Conservation (phyloP, 2,113 vertebrate genomes). For the Apistogramma diplotaenia region DNA sequence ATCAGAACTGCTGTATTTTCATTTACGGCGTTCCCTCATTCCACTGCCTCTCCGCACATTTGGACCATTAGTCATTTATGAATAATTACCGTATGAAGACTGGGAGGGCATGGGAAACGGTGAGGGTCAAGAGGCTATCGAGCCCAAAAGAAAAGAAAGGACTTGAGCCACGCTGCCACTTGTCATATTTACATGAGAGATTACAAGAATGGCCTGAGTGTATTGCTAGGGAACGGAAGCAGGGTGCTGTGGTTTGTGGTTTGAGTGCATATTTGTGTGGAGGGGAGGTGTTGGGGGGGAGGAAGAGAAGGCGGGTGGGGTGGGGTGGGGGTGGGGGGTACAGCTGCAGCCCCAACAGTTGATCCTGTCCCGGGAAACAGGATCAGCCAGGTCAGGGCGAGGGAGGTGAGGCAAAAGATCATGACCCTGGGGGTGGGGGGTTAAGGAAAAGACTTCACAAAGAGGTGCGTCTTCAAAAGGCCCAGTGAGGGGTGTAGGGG, state of each 20-base stretch:
- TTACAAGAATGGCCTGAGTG: conserved; percentile 39
- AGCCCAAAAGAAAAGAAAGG: conserved; percentile 30
- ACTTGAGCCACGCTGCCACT: conserved; percentile 36
- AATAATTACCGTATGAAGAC: conserved; percentile 25
- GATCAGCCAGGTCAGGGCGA: conserved; percentile 68
- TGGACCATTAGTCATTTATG: conserved; percentile 33
- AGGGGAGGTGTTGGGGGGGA: background rate
- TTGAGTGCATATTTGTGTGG: background rate
- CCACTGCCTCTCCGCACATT: conserved; percentile 1
- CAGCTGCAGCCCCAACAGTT: conserved; percentile 74
- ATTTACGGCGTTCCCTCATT: background rate
- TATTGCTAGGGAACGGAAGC: background rate
- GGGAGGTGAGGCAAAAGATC: conserved; percentile 51
- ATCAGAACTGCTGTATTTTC: background rate
- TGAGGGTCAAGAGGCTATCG: conserved; percentile 41
- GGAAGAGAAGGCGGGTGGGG: background rate
- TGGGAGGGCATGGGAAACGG: conserved; percentile 4
- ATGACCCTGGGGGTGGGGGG: conserved; percentile 41
- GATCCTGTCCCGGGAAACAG: conserved; percentile 70
- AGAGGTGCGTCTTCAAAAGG: conserved; percentile 69
- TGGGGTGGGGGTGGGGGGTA: conserved; percentile 12
- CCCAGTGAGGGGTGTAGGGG: background rate
- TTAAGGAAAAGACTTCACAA: conserved; percentile 69
- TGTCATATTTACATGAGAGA: conserved; percentile 56
- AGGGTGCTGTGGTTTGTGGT: background rate